Evolutionary conservation across 2,888 invertebrate species (phyloP), one percentile per base, ranked within the genome.

Genomic region (Acleris emargana): DNA sequence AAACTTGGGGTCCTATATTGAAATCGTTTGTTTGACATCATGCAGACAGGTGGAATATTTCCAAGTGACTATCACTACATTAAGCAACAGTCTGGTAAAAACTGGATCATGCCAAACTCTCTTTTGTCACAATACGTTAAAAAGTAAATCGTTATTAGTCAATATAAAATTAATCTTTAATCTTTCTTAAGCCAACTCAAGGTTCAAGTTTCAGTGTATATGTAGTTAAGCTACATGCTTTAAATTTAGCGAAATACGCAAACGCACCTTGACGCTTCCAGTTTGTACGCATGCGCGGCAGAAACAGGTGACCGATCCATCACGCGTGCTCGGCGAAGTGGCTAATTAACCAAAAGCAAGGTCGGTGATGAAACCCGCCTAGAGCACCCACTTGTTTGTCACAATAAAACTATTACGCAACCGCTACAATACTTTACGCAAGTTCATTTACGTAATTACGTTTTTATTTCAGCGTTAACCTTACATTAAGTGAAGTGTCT

Each of bases 311-410:
- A 86, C 87, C 91, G 87, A 91, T 91, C 90, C 89, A 91, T 91
- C 91, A 91, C 81, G 72, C 71, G 79, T 80, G 82, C 77, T 75
- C 85, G 84, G 78, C 80, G 88, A 87, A 79, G 83, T 83, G 85
- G 78, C 82, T 91, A 91, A 91, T 91, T 91, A 91, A 86, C 84
- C 78, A 83, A 84, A 83, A 86, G 89, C 91, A 91, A 91, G 91
- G 91, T 88, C 87, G 83, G 53, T 88, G 87, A 86, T 77, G 88
- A 84, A 89, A 89, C 84, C 76, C 73, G 78, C 82, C 84, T 79
- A 83, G 76, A 84, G 82, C 86, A 87, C 84, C 63, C 62, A 88
- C 86, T 80, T 77, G 69, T 75, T 75, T 78, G 76, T 79, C 78
- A 82, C 80, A 77, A 82, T 81, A 81, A 82, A 74, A 64, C 54